Evolutionary conservation across 2,797 vertebrate species (phyloP).

Genomic region (Thalassophryne amazonica): DNA sequence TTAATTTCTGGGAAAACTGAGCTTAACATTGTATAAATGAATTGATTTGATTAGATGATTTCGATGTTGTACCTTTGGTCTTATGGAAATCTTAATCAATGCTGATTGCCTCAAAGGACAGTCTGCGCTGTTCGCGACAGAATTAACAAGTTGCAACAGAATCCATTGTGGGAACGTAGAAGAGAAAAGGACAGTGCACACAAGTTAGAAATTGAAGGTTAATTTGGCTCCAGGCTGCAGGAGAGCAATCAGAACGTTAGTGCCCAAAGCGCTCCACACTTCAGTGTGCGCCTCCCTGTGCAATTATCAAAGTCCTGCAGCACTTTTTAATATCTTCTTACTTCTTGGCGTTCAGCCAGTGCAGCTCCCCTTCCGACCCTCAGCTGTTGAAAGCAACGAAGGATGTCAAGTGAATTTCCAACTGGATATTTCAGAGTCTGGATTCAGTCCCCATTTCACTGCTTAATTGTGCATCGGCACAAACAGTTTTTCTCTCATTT

Average conservation of each 20-base stretch:
- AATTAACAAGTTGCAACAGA: constrained; percentile 15
- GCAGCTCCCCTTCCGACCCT: not conserved
- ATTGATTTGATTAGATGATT: constrained; percentile 35
- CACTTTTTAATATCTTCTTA: not conserved
- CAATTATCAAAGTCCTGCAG: constrained; percentile 22
- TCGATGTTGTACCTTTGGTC: constrained; percentile 35
- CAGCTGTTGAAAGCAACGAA: not conserved
- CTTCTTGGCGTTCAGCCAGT: not conserved
- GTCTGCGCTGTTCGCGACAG: not conserved
- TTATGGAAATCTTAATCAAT: constrained; percentile 43
- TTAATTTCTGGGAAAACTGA: constrained; percentile 14
- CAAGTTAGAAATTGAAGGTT: not conserved
- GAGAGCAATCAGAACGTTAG: constrained; percentile 1
- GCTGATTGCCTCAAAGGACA: constrained; percentile 21
- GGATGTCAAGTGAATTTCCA: not conserved
- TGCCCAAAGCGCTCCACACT: not conserved
- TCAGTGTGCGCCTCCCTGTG: constrained; percentile 10
- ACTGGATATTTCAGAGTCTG: not conserved
- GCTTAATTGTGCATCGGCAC: not conserved
- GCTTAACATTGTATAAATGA: constrained; percentile 17
- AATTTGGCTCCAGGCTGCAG: constrained; percentile 16
- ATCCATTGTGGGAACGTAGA: not conserved
- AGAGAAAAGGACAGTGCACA: not conserved
- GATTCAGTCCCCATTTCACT: not conserved
- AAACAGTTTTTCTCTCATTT: not conserved